Percentiles rank a stretch among this genome's conserved stretches.
Evolutionary conservation across 2,113 vertebrate species (phyloP).

Genomic region (Thermophis baileyi): DNA sequence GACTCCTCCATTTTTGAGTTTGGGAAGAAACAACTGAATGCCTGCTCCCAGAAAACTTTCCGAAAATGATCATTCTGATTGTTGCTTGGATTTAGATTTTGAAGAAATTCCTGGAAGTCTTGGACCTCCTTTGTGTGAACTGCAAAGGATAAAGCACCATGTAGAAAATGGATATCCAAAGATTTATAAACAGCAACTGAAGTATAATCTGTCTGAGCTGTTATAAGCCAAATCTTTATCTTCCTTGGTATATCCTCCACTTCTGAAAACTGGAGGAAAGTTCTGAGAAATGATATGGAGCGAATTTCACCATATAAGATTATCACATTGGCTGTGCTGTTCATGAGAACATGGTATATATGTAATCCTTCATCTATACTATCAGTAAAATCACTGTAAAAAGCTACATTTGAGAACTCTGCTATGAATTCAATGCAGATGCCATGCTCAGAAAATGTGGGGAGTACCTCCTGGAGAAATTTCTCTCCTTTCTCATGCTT

Average conservation of each 20-base stretch:
- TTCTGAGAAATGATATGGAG: neutral
- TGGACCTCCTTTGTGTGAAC: neutral
- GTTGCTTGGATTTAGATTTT: neutral
- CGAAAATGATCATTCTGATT: neutral
- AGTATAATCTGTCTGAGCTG: neutral
- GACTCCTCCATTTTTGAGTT: rapidly evolving
- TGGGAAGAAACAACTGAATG: neutral
- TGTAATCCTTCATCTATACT: neutral
- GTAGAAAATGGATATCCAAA: neutral
- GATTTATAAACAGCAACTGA: neutral
- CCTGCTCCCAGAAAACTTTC: neutral
- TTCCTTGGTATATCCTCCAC: neutral
- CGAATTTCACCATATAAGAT: neutral
- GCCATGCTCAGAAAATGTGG: neutral
- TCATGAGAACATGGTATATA: neutral
- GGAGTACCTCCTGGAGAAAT: neutral
- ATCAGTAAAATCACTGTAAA: neutral
- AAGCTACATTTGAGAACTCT: neutral
- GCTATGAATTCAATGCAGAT: neutral
- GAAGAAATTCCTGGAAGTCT: neutral
- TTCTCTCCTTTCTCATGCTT: neutral
- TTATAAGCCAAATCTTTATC: neutral
- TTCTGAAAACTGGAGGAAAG: neutral
- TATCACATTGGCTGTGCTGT: neutral
- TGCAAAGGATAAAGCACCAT: neutral